These are phyloP conservation scores for Torymus texanus DNA, from an alignment of 2,888 invertebrate genomes.

Conservation along the genomic window DNA sequence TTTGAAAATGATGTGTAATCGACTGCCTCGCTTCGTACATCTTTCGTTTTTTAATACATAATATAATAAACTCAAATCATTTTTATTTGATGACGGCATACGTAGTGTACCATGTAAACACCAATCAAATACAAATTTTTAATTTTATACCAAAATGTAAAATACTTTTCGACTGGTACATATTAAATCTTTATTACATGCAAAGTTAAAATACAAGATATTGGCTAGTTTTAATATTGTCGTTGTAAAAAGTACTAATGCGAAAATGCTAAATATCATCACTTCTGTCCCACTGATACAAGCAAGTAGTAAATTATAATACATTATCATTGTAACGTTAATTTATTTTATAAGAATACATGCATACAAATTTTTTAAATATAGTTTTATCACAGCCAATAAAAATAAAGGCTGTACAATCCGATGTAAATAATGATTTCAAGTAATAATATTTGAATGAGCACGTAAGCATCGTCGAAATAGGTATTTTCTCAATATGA, in stretches of 20 bases:
- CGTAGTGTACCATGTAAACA: conserved; percentile 38
- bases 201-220: conserved; percentile 20
- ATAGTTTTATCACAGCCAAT: neutral
- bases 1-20: too few relatives aligned
- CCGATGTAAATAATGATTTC: conserved; percentile 46
- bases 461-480: conserved; percentile 19
- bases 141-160: conserved; percentile 40
- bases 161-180: conserved; percentile 8
- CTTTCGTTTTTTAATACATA: too few relatives aligned
- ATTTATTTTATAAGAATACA: conserved; percentile 43
- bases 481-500: conserved; percentile 2
- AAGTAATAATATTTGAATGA: conserved; percentile 27
- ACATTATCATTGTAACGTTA: conserved; percentile 20
- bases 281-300: conserved; percentile 28
- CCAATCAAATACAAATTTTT: conserved; percentile 39
- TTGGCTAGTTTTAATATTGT: conserved; percentile 25
- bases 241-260: conserved; percentile 23
- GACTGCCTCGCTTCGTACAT: too few relatives aligned
- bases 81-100: conserved; percentile 23
- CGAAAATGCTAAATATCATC: conserved; percentile 6
- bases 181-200: conserved; percentile 5
- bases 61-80: conserved; percentile 4
- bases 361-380: conserved; percentile 26
- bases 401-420: conserved; percentile 17
- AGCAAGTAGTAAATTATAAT: conserved; percentile 33